Conservation (phyloP, 2,113 vertebrate species). For the Apus apus region DNA sequence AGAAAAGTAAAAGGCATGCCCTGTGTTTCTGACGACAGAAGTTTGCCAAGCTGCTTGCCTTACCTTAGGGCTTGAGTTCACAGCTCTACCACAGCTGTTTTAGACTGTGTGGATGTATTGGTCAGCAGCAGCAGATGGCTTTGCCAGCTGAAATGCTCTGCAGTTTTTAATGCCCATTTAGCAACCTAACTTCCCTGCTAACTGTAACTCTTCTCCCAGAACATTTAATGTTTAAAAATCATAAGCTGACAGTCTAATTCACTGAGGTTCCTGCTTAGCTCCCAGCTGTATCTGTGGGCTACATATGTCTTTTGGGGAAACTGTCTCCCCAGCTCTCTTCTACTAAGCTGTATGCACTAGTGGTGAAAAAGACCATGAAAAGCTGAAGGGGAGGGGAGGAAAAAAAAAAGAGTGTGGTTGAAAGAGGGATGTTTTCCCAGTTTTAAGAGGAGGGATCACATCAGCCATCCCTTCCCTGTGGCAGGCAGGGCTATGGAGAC, state of each 20-base stretch:
- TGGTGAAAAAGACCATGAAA: neutral
- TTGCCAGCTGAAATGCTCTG: neutral
- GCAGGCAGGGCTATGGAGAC: neutral
- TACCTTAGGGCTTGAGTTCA: neutral
- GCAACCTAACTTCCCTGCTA: neutral
- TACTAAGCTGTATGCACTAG: neutral
- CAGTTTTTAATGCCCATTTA: neutral
- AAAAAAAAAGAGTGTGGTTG: neutral
- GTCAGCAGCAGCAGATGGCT: neutral
- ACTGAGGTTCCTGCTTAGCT: neutral
- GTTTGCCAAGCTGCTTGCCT: neutral
- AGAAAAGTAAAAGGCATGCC: neutral
- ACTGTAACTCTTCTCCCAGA: neutral
- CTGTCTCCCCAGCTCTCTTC: neutral
- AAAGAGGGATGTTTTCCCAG: neutral
- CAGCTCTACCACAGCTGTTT: neutral
- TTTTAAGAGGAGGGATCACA: neutral
- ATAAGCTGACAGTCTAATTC: neutral
- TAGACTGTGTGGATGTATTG: neutral
- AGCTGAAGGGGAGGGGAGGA: neutral
- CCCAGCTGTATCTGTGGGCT: rapidly evolving
- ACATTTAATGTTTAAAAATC: neutral
- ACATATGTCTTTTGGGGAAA: neutral
- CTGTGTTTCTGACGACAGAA: neutral
- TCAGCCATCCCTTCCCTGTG: neutral